Conservation (phyloP, 2,888 invertebrate genomes). For the Drosophila differens region DNA sequence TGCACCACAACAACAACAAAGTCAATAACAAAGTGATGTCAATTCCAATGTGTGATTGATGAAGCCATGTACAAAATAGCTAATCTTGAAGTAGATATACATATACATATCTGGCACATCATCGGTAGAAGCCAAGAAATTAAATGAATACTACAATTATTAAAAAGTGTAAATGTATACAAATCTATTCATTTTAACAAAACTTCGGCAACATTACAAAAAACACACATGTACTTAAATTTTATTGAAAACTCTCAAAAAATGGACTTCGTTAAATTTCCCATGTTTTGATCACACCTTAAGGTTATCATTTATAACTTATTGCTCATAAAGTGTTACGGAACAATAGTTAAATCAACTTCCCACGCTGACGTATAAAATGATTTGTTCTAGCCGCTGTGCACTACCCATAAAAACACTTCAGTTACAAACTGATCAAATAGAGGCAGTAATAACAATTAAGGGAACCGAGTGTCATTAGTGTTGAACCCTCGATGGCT, state of each 20-base stretch:
- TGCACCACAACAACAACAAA: conserved; percentile 13
- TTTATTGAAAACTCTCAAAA: neutral
- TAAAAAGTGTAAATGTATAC: neutral
- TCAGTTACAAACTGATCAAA: conserved; percentile 38
- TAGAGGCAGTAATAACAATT: conserved; percentile 58
- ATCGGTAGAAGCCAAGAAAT: neutral
- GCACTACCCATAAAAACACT: conserved; percentile 46
- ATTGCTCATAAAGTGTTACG: conserved; percentile 51
- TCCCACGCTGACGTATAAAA: conserved; percentile 56
- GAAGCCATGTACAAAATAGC: neutral
- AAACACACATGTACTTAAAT: neutral
- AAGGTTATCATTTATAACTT: conserved; percentile 26
- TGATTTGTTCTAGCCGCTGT: conserved; percentile 50
- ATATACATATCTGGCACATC: neutral
- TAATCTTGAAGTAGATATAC: too few species aligned
- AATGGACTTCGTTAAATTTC: conserved; percentile 19
- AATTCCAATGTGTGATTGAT: conserved; percentile 16
- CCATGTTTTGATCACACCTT: conserved; percentile 60
- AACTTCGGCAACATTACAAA: neutral
- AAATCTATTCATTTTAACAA: neutral
- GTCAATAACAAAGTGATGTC: conserved; percentile 7
- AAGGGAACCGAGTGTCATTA: conserved; percentile 49
- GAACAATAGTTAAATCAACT: conserved; percentile 47
- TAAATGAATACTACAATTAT: neutral
- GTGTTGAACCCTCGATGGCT: conserved; percentile 40